Conservation (phyloP, 1,140 invertebrate species). For the Brachionus manjavacas region DNA sequence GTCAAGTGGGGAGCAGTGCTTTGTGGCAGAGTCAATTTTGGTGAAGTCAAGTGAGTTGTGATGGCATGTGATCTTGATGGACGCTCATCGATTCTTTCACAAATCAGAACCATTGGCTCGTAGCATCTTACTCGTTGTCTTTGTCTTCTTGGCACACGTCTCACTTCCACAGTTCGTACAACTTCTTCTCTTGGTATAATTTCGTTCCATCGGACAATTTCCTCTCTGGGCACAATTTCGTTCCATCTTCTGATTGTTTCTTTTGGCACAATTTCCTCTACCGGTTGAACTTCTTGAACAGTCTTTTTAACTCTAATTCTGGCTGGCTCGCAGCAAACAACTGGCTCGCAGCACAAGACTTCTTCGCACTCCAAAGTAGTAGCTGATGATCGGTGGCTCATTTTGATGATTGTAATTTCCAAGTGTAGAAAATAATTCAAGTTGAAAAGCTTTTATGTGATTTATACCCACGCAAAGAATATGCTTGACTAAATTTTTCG, state of each 20-base stretch:
- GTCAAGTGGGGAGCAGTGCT: not conserved
- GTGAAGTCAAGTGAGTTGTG: not conserved
- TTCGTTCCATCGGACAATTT: slow-evolving; percentile 16
- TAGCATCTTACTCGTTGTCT: not conserved
- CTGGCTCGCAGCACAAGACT: not conserved
- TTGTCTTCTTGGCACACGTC: not conserved
- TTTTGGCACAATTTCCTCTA: not conserved
- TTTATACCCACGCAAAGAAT: not conserved
- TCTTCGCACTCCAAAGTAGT: not conserved
- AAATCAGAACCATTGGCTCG: slow-evolving; percentile 22
- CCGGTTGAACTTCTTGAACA: slow-evolving; percentile 5
- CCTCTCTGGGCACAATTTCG: slow-evolving; percentile 14
- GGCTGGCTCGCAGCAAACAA: not conserved
- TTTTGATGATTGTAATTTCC: not conserved
- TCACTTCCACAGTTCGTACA: not conserved
- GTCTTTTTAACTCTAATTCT: not conserved
- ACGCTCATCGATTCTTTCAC: slow-evolving; percentile 9
- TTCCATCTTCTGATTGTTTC: slow-evolving; percentile 8
- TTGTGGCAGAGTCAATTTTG: not conserved
- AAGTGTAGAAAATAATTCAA: not conserved
- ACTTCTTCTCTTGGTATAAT: slow-evolving; percentile 22
- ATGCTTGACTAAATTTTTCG: not conserved
- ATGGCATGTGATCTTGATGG: not conserved
- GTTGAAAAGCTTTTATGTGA: not conserved
- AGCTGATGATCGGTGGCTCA: not conserved